A percentile compares a stretch with the other conserved stretches of the same genome.
Evolutionary conservation across 2,113 vertebrate genomes (phyloP).

Genomic region (Campylorhamphus procurvoides): DNA sequence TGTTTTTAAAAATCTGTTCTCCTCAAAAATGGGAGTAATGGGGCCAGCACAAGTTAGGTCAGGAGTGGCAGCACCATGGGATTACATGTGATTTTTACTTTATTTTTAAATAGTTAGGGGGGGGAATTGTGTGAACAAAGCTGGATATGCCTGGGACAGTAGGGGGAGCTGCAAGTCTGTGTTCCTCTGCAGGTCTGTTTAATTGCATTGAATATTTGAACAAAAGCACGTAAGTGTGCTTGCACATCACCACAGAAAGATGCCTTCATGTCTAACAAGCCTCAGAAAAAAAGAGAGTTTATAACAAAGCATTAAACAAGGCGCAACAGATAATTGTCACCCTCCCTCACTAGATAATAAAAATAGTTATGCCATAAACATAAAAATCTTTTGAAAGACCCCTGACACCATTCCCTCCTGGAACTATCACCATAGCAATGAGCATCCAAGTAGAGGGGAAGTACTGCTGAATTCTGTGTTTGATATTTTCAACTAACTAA

Average conservation of each 20-base stretch:
- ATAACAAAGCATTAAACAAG: constrained; percentile 43
- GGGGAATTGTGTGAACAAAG: background rate
- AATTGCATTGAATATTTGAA: background rate
- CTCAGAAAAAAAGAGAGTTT: background rate
- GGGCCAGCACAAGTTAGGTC: background rate
- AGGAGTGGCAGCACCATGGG: background rate
- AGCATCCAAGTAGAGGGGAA: background rate
- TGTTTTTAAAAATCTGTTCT: background rate
- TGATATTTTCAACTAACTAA: constrained; percentile 46
- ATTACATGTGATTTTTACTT: background rate
- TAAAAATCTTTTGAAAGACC: constrained; percentile 39
- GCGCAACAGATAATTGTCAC: constrained; percentile 40
- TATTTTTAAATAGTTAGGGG: background rate
- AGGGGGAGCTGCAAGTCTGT: constrained; percentile 23
- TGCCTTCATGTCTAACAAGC: background rate
- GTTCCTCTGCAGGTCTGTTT: background rate
- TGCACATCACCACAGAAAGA: background rate
- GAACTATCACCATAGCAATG: constrained; percentile 61
- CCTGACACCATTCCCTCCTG: background rate
- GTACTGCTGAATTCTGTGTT: background rate
- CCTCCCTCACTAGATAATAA: constrained; percentile 23
- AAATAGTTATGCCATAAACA: constrained; percentile 38
- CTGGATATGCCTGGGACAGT: constrained; percentile 21
- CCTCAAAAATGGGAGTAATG: background rate
- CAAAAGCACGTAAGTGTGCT: background rate